phyloP scores from a whole-genome alignment of 1,140 invertebrate species.

The Listronotus bonariensis region DNA sequence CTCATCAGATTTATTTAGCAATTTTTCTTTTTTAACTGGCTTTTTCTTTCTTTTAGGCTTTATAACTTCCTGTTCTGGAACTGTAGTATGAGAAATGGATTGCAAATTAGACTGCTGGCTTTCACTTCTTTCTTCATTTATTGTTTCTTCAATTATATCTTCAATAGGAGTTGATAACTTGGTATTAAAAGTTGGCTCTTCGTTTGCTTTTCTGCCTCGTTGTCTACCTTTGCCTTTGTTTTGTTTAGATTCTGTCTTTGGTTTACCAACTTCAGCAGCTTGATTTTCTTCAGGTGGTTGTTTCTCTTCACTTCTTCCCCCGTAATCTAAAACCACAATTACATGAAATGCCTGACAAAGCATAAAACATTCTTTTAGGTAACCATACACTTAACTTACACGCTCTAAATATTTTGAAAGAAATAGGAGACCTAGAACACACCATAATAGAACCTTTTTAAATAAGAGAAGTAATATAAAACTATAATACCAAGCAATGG shows the following conservation, averaged over 20 bases:
- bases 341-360: constrained; percentile 6
- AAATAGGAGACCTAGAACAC: constrained; percentile 12
- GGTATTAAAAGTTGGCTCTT: constrained; percentile 43
- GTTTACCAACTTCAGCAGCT: constrained; percentile 7
- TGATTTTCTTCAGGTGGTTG: constrained; percentile 13
- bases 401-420: constrained; percentile 29
- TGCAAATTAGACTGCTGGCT: neutral
- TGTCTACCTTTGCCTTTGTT: constrained; percentile 14
- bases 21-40: constrained; percentile 11
- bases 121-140: constrained; percentile 39
- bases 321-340: constrained; percentile 25
- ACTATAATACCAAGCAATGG: constrained; percentile 23
- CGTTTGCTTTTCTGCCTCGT: constrained; percentile 20
- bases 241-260: constrained; percentile 2
- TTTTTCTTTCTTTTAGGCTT: constrained; percentile 30
- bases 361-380: neutral
- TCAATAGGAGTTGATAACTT: constrained; percentile 42
- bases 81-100: constrained; percentile 6
- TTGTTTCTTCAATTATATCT: constrained; percentile 43
- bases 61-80: neutral
- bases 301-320: constrained; percentile 16
- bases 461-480: constrained; percentile 7
- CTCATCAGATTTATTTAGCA: constrained; percentile 1
- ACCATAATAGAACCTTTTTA: neutral
- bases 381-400: constrained; percentile 31